A percentile compares a stretch with the other conserved stretches of the same genome.
These are phyloP conservation scores for Aphidius ervi DNA, from an alignment of 1,140 invertebrate species.

Conservation along the genomic window DNA sequence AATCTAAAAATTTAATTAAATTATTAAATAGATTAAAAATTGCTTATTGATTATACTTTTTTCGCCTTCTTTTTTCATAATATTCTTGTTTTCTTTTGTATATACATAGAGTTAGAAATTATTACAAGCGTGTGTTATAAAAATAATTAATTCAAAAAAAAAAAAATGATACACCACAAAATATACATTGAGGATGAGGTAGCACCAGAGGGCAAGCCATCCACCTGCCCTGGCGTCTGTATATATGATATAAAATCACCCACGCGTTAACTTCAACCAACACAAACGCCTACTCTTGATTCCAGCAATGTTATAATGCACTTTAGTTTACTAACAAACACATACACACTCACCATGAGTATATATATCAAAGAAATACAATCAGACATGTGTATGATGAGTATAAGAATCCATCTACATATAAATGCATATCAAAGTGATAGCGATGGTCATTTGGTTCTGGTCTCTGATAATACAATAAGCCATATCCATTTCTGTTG, in stretches of 20 bases:
- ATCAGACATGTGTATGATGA: neutral
- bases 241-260: constrained; percentile 9
- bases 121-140: neutral
- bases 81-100: no score
- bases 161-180: no score
- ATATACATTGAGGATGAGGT: constrained; percentile 27
- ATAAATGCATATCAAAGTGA: neutral
- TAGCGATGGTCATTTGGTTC: no score
- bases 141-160: neutral
- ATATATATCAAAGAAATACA: neutral
- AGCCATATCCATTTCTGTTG: neutral
- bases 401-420: no score
- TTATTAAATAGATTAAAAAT: no score
- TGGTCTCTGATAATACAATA: no score
- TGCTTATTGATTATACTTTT: no score
- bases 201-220: constrained; percentile 34
- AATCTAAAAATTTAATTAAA: no score
- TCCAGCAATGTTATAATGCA: constrained; percentile 11
- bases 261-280: constrained; percentile 22
- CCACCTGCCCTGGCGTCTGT: constrained; percentile 36
- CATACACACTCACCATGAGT: constrained; percentile 4
- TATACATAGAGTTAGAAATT: no score
- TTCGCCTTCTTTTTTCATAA: no score
- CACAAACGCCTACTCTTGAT: constrained; percentile 11
- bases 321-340: neutral